Evolutionary conservation across 2,113 vertebrate species (phyloP).

Genomic region (Pseudois nayaur): DNA sequence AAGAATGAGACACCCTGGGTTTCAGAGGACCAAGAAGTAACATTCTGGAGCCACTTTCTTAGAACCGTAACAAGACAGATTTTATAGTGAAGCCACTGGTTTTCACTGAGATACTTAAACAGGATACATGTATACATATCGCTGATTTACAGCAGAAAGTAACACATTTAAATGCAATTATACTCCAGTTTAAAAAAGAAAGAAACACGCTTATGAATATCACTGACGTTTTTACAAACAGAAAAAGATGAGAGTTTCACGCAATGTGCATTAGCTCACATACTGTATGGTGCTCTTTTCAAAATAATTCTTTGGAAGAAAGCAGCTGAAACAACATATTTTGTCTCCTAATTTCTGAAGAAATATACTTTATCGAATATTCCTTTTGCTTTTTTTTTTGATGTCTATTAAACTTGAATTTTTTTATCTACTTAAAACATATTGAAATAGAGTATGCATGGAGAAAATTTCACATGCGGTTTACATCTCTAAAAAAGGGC

Average conservation of each 20-base stretch:
- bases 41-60: not conserved
- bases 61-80: not conserved
- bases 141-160: not conserved
- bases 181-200: not conserved
- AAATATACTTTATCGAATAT: not conserved
- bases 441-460: not conserved
- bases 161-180: not conserved
- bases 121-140: not conserved
- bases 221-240: not conserved
- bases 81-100: not conserved
- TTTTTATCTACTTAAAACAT: not conserved
- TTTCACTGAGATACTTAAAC: not conserved
- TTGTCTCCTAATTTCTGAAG: not conserved
- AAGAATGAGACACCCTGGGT: fast-evolving
- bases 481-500: fast-evolving
- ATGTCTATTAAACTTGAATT: not conserved
- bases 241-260: not conserved
- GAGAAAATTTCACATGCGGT: not conserved
- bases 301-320: not conserved
- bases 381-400: not conserved
- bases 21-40: too few relatives aligned
- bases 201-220: fast-evolving
- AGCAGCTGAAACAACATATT: not conserved
- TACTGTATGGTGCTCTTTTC: fast-evolving
- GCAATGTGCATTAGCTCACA: fast-evolving